Percentiles rank a stretch among this genome's conserved stretches.
These are phyloP conservation scores for Mus spicilegus DNA, from an alignment of 2,113 vertebrate genomes.

Conservation along the genomic window DNA sequence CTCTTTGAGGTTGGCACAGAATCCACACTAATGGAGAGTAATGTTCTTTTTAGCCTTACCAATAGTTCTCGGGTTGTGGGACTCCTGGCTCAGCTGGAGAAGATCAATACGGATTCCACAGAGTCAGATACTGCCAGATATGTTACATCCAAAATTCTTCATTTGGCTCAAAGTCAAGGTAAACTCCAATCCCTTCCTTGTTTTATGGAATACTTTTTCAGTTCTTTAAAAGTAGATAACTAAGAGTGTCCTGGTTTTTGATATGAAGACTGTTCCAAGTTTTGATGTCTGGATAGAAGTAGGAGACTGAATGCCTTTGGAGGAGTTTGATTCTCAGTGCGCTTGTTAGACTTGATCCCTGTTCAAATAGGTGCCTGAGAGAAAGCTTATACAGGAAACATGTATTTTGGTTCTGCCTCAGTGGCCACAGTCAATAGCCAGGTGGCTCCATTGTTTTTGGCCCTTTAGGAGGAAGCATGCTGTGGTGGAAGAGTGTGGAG, in stretches of 20 bases:
- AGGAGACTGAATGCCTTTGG: not conserved
- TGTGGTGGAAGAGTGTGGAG: not conserved
- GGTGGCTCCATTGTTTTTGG: not conserved
- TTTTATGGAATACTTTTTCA: slow-evolving; percentile 13
- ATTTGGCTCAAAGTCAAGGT: slow-evolving; percentile 98
- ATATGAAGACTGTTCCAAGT: slow-evolving; percentile 18
- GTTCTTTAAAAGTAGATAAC: slow-evolving; percentile 4
- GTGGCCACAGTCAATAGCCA: not conserved
- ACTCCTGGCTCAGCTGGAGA: slow-evolving; percentile 95
- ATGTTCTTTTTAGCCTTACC: slow-evolving; percentile 86
- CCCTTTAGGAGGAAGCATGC: not conserved
- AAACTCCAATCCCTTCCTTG: slow-evolving; percentile 60
- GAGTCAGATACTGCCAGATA: slow-evolving; percentile 91
- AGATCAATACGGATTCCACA: slow-evolving; percentile 89
- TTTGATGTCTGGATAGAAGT: not conserved
- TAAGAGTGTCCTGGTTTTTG: slow-evolving; percentile 14
- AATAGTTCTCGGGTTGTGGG: slow-evolving; percentile 92
- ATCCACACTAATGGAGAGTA: slow-evolving; percentile 56
- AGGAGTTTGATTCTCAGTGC: not conserved
- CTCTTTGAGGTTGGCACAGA: not conserved
- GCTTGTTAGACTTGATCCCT: not conserved
- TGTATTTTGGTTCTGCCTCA: not conserved
- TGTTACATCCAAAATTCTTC: slow-evolving; percentile 96
- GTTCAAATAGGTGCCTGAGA: not conserved
- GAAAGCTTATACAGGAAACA: not conserved